Evolutionary conservation across 1,140 invertebrate genomes (phyloP).

Genomic region (Brachionus calyciflorus): DNA sequence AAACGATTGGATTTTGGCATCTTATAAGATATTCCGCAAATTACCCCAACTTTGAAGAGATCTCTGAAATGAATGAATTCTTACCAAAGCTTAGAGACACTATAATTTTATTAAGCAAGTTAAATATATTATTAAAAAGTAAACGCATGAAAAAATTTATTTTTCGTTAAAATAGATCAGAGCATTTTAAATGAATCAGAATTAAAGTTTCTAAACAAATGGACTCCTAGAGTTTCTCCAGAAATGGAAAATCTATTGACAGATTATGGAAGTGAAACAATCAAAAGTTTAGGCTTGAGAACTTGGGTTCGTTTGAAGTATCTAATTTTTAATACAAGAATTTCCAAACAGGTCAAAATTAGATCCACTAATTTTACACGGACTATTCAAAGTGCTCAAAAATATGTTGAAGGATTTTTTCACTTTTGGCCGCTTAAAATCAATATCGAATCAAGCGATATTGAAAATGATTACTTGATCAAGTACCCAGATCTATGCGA

Average conservation of each 20-base stretch:
- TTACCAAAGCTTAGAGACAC: background rate
- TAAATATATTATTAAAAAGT: background rate
- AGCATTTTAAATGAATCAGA: background rate
- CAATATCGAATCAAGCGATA: background rate
- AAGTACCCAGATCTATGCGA: slow-evolving; percentile 23
- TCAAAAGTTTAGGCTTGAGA: slow-evolving; percentile 1
- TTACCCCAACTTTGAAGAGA: slow-evolving; percentile 25
- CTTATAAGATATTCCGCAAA: background rate
- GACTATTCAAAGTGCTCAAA: slow-evolving; percentile 33
- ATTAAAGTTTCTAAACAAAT: background rate
- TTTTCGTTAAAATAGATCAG: background rate
- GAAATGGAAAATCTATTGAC: background rate
- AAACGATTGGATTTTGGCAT: slow-evolving; percentile 42
- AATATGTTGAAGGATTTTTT: slow-evolving; percentile 12
- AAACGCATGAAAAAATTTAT: background rate
- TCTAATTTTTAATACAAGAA: slow-evolving; percentile 11
- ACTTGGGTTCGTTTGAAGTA: background rate
- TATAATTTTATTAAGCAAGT: slow-evolving; percentile 6
- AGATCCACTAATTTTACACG: background rate
- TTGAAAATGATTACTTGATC: slow-evolving; percentile 1
- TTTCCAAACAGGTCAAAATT: slow-evolving; percentile 28
- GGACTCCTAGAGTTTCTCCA: background rate
- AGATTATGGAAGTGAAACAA: background rate
- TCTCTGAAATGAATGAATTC: background rate
- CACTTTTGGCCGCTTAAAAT: slow-evolving; percentile 16